Evolutionary conservation across 23 tunicate species (phyloP), one percentile per base, ranked within the genome.

Genomic region (Ascidia mentula): DNA sequence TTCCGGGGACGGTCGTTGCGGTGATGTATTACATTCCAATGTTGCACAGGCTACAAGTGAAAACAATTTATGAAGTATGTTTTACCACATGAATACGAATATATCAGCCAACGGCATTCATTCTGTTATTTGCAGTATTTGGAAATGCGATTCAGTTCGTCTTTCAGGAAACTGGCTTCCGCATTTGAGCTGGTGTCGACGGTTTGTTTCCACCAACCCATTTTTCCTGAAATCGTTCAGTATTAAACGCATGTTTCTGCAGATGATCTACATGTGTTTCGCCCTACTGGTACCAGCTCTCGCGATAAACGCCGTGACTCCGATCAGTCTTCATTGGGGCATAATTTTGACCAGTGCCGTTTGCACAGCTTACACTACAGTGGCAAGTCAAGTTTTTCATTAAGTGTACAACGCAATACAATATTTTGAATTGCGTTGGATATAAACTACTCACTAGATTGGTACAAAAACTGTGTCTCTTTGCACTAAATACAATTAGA

Each of bases 21-120:
- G 32, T 78, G 2, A 2, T 87, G 45, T 87, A 87, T 37, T 87
- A 70, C 92, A 81, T 87, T 37, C 92, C 92, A 3, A 34, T 87
- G 28, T 42, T 73, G 31, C 92, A 81, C 35, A 74, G 92, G 37
- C 77, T 81, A 24, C 82, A 87, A 38, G 20, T 82, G 1, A 45
- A 22, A 9, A 81, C 81, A 13, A 38, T 87, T 18, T 81, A 87
- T 75, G 77, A 87, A 53, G 92, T 87, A 34, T 9, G 7, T 3
- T 28, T 53, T 9, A 3, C 28, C 24, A 1, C 28, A 53, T 6
- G 1, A 53, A 53, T 20, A 53, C 65, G 22, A 53, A 20, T 6
- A 53, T 9, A 53, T 6, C 13, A 53, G 65, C 1, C 24, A 6
- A 5, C 13, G 65, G 13, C 24, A 26, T 26, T 53, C 22, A 5